Conservation (phyloP, 2,888 invertebrate species). For the Eupithecia inturbata region DNA sequence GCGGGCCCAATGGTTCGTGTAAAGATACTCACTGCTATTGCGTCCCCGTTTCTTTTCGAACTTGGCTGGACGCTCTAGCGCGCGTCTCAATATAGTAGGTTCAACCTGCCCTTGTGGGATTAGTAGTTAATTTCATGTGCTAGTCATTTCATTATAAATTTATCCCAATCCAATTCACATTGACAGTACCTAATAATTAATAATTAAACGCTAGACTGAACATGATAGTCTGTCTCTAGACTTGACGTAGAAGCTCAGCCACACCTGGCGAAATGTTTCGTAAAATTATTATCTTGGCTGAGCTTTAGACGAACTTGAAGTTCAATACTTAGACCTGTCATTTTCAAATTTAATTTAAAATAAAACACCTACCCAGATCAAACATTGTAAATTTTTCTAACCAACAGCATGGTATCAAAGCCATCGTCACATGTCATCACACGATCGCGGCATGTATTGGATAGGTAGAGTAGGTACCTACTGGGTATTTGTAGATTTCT, state of each 20-base stretch:
- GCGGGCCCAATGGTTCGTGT: too few relatives aligned
- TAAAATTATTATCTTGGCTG: neutral
- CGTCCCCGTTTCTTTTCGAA: too few relatives aligned
- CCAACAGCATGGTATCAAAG: neutral
- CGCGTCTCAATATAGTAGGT: neutral
- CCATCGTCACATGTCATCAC: neutral
- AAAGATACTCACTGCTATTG: too few relatives aligned
- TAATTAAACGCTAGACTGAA: slow-evolving; percentile 27
- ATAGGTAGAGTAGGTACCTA: too few relatives aligned
- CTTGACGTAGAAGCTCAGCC: slow-evolving; percentile 15
- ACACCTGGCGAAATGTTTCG: slow-evolving; percentile 14
- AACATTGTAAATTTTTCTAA: neutral
- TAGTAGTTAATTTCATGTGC: neutral
- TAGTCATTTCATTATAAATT: slow-evolving; percentile 14
- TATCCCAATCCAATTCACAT: slow-evolving; percentile 26
- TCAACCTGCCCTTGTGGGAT: neutral
- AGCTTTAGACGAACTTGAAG: neutral
- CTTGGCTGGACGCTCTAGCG: too few relatives aligned
- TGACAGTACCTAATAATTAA: slow-evolving; percentile 25
- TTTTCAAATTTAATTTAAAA: too few relatives aligned
- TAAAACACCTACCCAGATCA: neutral
- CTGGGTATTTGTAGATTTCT: neutral
- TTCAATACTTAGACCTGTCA: neutral
- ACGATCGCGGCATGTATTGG: neutral
- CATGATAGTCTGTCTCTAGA: slow-evolving; percentile 9